These are phyloP conservation scores for Macrotrachela quadricornifera DNA, from an alignment of 1,140 invertebrate species.

Conservation along the genomic window DNA sequence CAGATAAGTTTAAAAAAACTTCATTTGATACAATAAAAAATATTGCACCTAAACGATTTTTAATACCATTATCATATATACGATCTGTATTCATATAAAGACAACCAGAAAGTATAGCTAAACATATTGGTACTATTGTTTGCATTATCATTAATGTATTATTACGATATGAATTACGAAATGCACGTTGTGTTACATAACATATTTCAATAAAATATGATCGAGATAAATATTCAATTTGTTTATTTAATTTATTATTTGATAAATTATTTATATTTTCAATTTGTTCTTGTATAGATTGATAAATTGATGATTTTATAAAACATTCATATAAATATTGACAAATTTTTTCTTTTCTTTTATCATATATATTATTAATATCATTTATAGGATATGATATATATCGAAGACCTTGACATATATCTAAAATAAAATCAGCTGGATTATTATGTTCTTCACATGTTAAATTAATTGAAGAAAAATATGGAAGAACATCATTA, in stretches of 20 bases:
- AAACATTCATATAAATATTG: neutral
- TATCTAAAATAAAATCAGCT: slow-evolving; percentile 28
- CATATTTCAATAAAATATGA: slow-evolving; percentile 9
- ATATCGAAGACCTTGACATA: slow-evolving; percentile 15
- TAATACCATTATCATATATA: slow-evolving; percentile 16
- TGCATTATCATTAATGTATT: slow-evolving; percentile 19
- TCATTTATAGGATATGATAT: no score
- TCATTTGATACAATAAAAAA: slow-evolving; percentile 29
- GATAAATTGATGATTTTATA: slow-evolving; percentile 2
- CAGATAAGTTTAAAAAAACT: slow-evolving; percentile 24
- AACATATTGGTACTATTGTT: slow-evolving; percentile 18
- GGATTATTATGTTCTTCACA: slow-evolving; percentile 29
- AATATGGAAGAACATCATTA: slow-evolving; percentile 18
- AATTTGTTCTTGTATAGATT: neutral
- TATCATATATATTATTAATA: no score
- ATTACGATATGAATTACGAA: slow-evolving; percentile 20
- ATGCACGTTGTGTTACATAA: slow-evolving; percentile 14
- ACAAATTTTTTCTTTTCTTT: no score
- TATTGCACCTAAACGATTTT: slow-evolving; percentile 23
- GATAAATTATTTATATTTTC: no score
- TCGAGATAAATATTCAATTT: neutral
- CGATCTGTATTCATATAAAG: slow-evolving; percentile 21
- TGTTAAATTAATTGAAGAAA: slow-evolving; percentile 17
- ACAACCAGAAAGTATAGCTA: slow-evolving; percentile 21
- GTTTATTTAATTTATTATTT: no score